Base-by-base conservation (phyloP, 2,888 invertebrate genomes). In the Diarsia mendica region DNA sequence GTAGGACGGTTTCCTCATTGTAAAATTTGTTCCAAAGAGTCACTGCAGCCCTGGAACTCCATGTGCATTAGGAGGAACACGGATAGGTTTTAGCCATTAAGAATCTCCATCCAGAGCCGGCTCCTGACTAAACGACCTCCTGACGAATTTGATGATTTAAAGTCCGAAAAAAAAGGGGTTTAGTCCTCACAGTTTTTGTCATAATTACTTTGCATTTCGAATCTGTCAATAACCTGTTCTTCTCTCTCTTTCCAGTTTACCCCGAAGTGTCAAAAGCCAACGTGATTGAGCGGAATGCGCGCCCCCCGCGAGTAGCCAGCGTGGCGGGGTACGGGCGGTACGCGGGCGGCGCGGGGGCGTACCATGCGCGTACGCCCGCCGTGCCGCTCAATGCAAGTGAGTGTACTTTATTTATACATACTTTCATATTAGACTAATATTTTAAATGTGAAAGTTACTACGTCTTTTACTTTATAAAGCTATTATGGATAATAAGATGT, bases 321-420 rank as follows among this genome's bases (percentile, higher is more conserved):
- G 93, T 96, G 96, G 96, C 96, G 93, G 95, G 94, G 80, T 96
- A 96, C 96, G 94, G 93, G 87, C 93, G 96, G 85, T 96, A 95
- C 93, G 94, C 94, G 93, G 93, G 94, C 94, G 93, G 92, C 91
- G 93, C 93, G 82, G 93, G 90, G 85, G 91, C 93, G 82, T 95
- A 96, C 95, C 95, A 95, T 83, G 92, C 95, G 93, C 96, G 96
- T 91, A 89, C 95, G 92, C 91, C 94, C 92, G 92, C 94, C 85
- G 92, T 95, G 87, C 96, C 96, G 80, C 95, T 96, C 89, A 96
- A 95, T 89, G 96, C 96, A 86, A 96, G 96, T 96, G 84, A 95
- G 96, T 96, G 90, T 46, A 58, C 48, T n/a, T 60, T 33, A 60
- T 39, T 39, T 39, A 39, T 39, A 39, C 8, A 39, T 8, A 39